Evolutionary conservation across 2,888 invertebrate species (phyloP).

Genomic region (Drosophila buzzatii): DNA sequence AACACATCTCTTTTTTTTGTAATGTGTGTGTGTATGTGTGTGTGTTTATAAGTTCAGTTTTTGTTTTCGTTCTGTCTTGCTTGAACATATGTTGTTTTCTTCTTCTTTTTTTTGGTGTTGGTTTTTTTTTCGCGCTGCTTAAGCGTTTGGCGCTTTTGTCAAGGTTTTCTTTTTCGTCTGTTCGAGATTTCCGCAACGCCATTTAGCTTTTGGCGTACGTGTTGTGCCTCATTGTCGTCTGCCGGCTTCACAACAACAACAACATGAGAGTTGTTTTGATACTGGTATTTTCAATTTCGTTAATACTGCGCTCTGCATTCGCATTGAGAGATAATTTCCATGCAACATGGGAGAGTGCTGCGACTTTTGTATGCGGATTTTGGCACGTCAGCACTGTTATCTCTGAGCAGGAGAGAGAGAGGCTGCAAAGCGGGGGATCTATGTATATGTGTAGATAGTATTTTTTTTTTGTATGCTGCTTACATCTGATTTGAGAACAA

Average conservation of each 20-base stretch:
- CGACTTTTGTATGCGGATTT: conserved; percentile 63
- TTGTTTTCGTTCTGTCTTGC: conserved; percentile 16
- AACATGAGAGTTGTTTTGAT: conserved; percentile 15
- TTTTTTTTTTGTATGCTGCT: conserved; percentile 16
- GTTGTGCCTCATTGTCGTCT: conserved; percentile 57
- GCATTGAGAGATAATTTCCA: conserved; percentile 8
- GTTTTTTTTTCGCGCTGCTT: conserved; percentile 25
- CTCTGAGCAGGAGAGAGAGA: background rate
- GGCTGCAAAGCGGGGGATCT: conserved; percentile 5
- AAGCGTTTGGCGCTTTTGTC: conserved; percentile 37
- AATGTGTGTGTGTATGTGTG: background rate
- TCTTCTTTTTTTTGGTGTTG: background rate
- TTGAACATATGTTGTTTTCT: conserved; percentile 18
- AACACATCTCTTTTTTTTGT: background rate
- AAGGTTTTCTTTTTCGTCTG: conserved; percentile 56
- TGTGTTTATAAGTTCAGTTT: conserved; percentile 18
- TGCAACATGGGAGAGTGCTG: conserved; percentile 28
- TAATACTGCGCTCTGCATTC: conserved; percentile 21
- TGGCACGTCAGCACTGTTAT: conserved; percentile 61
- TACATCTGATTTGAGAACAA: conserved; percentile 31
- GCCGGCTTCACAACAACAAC: conserved; percentile 21
- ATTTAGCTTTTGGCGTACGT: conserved; percentile 74
- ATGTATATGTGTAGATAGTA: background rate
- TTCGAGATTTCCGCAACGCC: conserved; percentile 75
- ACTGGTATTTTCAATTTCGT: conserved; percentile 34